Conservation (phyloP, 2,888 invertebrate genomes). For the Ferrisia virgata region DNA sequence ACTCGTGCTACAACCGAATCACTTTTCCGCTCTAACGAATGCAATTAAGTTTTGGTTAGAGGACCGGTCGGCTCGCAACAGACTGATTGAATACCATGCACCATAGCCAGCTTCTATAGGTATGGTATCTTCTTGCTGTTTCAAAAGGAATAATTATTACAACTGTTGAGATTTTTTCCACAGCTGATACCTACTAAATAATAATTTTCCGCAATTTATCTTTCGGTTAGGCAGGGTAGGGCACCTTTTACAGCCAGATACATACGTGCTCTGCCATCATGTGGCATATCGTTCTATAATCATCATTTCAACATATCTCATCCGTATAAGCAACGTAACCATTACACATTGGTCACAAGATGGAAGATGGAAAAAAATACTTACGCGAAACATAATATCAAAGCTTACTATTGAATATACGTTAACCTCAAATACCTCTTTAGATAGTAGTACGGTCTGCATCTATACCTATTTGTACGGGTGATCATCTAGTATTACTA, state of each 20-base stretch:
- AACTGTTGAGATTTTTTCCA: neutral
- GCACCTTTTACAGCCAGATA: no score
- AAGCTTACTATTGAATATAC: neutral
- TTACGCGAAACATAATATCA: neutral
- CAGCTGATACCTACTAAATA: neutral
- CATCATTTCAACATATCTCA: neutral
- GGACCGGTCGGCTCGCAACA: neutral
- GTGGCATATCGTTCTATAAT: neutral
- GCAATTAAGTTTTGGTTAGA: conserved; percentile 4
- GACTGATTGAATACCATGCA: neutral
- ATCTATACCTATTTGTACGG: neutral
- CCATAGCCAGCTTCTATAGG: no score
- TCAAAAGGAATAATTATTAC: neutral
- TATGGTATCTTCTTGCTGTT: no score
- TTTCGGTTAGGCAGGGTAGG: no score
- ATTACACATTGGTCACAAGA: neutral
- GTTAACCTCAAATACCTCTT: conserved; percentile 1
- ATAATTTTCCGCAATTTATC: neutral
- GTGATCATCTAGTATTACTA: neutral
- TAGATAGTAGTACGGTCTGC: neutral
- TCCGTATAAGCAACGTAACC: neutral
- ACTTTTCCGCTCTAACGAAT: conserved; percentile 11
- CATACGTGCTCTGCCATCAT: neutral
- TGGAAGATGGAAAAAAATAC: neutral
- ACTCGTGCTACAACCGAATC: neutral